These are phyloP conservation scores for Sus cebifrons DNA, from an alignment of 2,797 vertebrate genomes.

Conservation along the genomic window DNA sequence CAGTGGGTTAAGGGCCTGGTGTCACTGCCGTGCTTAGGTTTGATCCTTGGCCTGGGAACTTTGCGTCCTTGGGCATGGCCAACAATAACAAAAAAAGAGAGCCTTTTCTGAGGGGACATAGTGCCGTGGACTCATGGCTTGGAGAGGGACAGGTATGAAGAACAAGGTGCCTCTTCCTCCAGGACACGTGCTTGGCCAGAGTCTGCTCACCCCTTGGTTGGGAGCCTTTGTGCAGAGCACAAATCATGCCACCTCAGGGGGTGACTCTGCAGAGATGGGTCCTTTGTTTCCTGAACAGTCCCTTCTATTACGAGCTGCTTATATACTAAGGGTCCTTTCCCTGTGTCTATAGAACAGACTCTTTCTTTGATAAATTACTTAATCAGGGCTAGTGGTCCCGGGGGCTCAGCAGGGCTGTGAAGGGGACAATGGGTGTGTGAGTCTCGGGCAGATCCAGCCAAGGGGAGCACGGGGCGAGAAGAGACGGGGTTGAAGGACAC, in stretches of 20 bases:
- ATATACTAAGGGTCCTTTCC: background rate
- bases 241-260: background rate
- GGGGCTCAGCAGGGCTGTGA: background rate
- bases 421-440: background rate
- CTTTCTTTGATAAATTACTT: background rate
- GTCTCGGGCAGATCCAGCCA: background rate
- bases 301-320: background rate
- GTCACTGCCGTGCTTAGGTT: too few relatives aligned
- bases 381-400: background rate
- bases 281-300: background rate
- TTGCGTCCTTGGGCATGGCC: too few relatives aligned
- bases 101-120: background rate
- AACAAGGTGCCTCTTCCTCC: background rate
- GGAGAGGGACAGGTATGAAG: background rate
- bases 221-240: background rate
- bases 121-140: background rate
- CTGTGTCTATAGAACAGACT: background rate
- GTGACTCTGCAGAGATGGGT: background rate
- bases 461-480: fast-evolving
- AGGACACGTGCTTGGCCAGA: background rate
- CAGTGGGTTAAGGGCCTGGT: too few relatives aligned
- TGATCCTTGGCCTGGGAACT: too few relatives aligned
- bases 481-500: fast-evolving
- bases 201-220: background rate
- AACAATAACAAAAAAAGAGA: background rate